Base-by-base conservation (phyloP, 2,113 vertebrate species). In the Donacobius atricapilla region DNA sequence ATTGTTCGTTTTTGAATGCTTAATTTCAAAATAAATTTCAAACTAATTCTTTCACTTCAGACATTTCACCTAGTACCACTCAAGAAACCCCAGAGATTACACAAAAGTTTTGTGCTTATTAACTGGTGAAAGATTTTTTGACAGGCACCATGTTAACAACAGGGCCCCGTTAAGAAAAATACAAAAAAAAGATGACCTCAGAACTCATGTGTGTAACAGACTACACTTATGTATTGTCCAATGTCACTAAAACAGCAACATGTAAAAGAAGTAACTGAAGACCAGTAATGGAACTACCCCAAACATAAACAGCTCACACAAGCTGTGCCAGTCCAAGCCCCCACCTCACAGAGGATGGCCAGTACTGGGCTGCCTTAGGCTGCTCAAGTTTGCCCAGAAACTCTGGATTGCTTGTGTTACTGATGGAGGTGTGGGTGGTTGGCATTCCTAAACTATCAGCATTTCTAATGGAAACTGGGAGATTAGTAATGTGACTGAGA, bases 11-110 rank as follows among this genome's bases (percentile, higher is more conserved):
- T 90, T 11, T 76, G n/a, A 93, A 69, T 25, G 30, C 7, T 56
- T 60, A 3, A 57, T 84, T 91, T 93, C 21, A 81, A 89, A 87
- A 60, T 47, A 70, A 70, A 84, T 78, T 89, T 71, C 47, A 64
- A 31, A 54, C n/a, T 14, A 44, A 61, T 84, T 78, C 35, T 82
- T 89, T 37, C 16, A 44, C 31, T 84, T 89, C 78, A 66, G 51
- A 47, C 9, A 8, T 63, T 71, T 90, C 24, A 47, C 37, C 39
- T 63, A 44, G 31, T n/a, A 64, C 18, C 28, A 22, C 44, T 87
- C 47, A 66, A 51, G 22, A 73, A 84, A 56, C 4, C 2, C 11
- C 17, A 35, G 22, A 85, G 40, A 39, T 44, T 54, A 51, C 10
- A 20, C 3, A 4, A 24, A 84, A 47, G 10, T 66, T 45, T 83